These are phyloP conservation scores for Penelope pileata DNA, from an alignment of 2,113 vertebrate species.

Conservation along the genomic window DNA sequence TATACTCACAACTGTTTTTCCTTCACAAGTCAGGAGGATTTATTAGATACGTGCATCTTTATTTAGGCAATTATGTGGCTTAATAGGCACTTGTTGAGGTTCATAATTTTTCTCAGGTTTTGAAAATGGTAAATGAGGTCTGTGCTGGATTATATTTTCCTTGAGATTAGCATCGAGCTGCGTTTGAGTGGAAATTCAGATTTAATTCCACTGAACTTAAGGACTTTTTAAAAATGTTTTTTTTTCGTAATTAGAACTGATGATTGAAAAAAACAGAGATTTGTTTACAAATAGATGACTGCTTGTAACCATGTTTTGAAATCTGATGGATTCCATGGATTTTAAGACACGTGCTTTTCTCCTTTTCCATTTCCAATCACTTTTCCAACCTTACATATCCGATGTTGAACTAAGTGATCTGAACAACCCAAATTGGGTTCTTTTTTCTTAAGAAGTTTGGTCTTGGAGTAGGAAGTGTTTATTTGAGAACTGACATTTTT, in stretches of 20 bases:
- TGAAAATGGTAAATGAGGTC: constrained; percentile 46
- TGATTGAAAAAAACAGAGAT: not conserved
- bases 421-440: not conserved
- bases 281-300: not conserved
- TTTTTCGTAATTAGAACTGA: not conserved
- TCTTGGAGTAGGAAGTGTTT: not conserved
- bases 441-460: not conserved
- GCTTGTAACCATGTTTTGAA: not conserved
- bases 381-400: not conserved
- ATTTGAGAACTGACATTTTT: not conserved
- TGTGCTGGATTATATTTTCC: not conserved
- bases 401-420: not conserved
- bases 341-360: not conserved
- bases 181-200: constrained; percentile 18
- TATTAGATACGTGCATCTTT: not conserved
- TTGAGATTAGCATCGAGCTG: constrained; percentile 10
- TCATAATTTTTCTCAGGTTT: constrained; percentile 31
- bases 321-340: not conserved
- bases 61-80: constrained; percentile 44
- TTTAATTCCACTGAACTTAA: not conserved
- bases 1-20: not conserved
- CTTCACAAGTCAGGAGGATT: not conserved
- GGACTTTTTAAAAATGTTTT: not conserved
- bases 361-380: not conserved
- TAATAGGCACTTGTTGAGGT: constrained; percentile 1